Base-by-base conservation (phyloP, 30 jellyfish, hydroid and myxozoan species). In the Chrysaora quinquecirrha region DNA sequence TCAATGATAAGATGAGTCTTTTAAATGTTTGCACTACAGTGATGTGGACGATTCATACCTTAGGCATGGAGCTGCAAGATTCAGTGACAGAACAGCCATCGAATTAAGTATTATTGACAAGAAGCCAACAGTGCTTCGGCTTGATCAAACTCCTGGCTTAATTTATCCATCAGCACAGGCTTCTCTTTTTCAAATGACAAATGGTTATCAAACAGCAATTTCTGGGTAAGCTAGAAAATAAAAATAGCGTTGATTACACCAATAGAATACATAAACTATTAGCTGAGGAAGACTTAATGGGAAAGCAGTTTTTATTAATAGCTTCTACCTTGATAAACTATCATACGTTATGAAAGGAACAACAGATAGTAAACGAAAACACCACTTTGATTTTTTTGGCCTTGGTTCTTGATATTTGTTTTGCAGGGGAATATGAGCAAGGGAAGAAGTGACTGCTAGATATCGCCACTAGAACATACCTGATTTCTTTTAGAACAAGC, bases 161-260 rank as follows among this genome's bases (percentile, higher is more conserved):
- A 46, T 2, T 22, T 29, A 1, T 56, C 65, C 76, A 75, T 46
- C 31, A 75, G 30, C 1, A 75, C 33, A 43, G 76, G 86, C 73
- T 75, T 75, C 9, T 19, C 64, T 31, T 75, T 54, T 38, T 50
- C 64, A 25, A 49, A 75, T 14, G 86, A 75, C 27, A 75, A 75
- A 7, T 60, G 76, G 48, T 75, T 64, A 21, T 75, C 86, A 52
- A 75, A 75, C 20, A 75, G 63, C 64, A 75, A 7, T 22, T 64
- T 52, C 22, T 75, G 74, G 25, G 86, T 21, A 9, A 28, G 28
- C 86, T 75, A 24, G 33, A 34, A 75, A 50, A 29, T 19, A 50
- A 48, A 1, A 19, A 18, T 28, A 34, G 34, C 38, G 22, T 24
- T 27, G 16, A 18, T 16, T 49, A 65, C 78, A 65, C 27, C n/a